phyloP scores from a whole-genome alignment of 2,888 invertebrate genomes.

The Dilophus febrilis region DNA sequence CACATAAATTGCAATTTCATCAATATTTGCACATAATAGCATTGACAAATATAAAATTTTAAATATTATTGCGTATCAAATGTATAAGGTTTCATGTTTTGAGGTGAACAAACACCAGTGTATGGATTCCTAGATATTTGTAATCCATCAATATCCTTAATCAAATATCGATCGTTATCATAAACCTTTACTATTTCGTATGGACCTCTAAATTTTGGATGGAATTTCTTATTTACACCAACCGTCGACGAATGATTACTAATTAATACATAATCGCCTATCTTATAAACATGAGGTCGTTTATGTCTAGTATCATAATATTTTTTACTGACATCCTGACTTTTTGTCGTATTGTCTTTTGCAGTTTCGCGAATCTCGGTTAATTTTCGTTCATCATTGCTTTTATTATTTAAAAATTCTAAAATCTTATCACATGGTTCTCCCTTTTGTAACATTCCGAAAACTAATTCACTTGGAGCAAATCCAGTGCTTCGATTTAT shows the following conservation, averaged over 20 bases:
- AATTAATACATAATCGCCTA: constrained; percentile 13
- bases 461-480: constrained; percentile 14
- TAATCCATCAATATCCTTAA: constrained; percentile 9
- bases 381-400: constrained; percentile 9
- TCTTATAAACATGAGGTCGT: constrained; percentile 8
- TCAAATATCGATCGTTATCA: constrained; percentile 12
- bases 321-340: constrained; percentile 13
- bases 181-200: constrained; percentile 10
- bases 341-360: constrained; percentile 10
- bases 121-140: too few species aligned
- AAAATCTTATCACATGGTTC: constrained; percentile 9
- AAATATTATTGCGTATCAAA: too few species aligned
- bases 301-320: constrained; percentile 16
- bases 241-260: constrained; percentile 11
- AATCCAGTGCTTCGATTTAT: constrained; percentile 13
- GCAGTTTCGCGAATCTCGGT: constrained; percentile 7
- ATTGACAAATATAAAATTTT: too few species aligned
- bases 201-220: constrained; percentile 13
- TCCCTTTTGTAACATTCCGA: constrained; percentile 15
- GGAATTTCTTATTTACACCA: constrained; percentile 14
- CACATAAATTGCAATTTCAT: too few species aligned
- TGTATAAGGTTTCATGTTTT: too few species aligned
- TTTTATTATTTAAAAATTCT: constrained; percentile 4
- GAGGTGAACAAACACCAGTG: too few species aligned
- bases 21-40: too few species aligned